These are phyloP conservation scores for Cyclina sinensis DNA, from an alignment of 1,140 invertebrate species.

Conservation along the genomic window DNA sequence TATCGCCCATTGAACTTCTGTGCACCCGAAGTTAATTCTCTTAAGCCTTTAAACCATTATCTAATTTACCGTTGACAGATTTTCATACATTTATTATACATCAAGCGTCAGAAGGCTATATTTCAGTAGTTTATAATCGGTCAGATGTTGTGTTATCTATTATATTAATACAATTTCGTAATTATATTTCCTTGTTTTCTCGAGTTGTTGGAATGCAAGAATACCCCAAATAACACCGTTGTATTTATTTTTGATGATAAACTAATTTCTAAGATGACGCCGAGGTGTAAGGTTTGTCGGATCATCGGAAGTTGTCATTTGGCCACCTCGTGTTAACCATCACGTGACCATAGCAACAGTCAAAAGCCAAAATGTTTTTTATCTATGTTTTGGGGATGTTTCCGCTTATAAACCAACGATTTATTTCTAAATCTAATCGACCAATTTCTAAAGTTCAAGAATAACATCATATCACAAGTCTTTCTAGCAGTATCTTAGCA, in stretches of 20 bases:
- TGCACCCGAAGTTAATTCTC: background rate
- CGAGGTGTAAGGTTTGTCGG: background rate
- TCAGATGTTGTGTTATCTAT: background rate
- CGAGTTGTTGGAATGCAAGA: background rate
- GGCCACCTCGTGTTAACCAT: too few relatives aligned
- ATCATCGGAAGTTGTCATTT: background rate
- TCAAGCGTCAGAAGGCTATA: background rate
- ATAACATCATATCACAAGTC: too few relatives aligned
- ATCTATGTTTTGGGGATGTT: too few relatives aligned
- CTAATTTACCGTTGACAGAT: slow-evolving; percentile 19
- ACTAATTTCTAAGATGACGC: background rate
- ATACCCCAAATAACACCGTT: background rate
- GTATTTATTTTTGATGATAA: background rate
- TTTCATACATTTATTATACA: slow-evolving; percentile 19
- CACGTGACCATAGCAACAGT: too few relatives aligned
- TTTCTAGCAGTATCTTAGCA: too few relatives aligned
- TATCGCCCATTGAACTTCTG: background rate
- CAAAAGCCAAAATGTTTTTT: too few relatives aligned
- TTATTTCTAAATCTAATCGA: too few relatives aligned
- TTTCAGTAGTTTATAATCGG: slow-evolving; percentile 5
- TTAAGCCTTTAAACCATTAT: background rate
- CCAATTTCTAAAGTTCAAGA: too few relatives aligned
- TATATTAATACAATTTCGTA: background rate
- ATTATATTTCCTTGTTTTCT: slow-evolving; percentile 9
- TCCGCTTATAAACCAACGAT: too few relatives aligned